phyloP scores from a whole-genome alignment of 2,113 vertebrate species.

The Clarias gariepinus region DNA sequence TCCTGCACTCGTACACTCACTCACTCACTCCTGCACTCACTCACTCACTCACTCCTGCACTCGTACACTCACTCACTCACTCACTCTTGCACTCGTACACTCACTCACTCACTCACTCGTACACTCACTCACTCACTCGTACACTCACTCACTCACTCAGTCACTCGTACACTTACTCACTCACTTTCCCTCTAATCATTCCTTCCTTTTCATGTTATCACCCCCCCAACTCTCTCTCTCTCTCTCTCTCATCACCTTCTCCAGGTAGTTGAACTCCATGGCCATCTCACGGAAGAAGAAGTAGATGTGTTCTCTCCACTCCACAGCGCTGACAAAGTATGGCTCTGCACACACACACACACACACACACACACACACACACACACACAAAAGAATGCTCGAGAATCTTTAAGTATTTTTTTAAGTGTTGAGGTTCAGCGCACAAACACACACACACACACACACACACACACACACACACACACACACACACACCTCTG shows the following conservation, averaged over 20 bases:
- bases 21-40: too few species aligned
- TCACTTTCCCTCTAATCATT: neutral
- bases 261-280: constrained; percentile 98
- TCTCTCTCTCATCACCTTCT: constrained; percentile 79
- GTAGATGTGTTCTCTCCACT: constrained; percentile 92
- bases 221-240: constrained; percentile 46
- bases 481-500: constrained; percentile 76
- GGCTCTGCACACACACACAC: constrained; percentile 74
- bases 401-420: too few species aligned
- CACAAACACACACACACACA: too few species aligned
- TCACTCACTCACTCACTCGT: too few species aligned
- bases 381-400: neutral
- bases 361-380: constrained; percentile 20
- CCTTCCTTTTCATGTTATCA: neutral
- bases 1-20: too few species aligned
- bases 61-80: too few species aligned
- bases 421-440: too few species aligned
- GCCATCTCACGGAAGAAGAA: constrained; percentile 98
- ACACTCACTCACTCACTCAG: too few species aligned
- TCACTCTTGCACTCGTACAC: too few species aligned
- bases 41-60: too few species aligned
- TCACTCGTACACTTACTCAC: too few species aligned
- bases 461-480: neutral
- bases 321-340: constrained; percentile 89
- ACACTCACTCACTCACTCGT: too few species aligned